Conservation (phyloP, 1,140 invertebrate species). For the Calephelis nemesis region DNA sequence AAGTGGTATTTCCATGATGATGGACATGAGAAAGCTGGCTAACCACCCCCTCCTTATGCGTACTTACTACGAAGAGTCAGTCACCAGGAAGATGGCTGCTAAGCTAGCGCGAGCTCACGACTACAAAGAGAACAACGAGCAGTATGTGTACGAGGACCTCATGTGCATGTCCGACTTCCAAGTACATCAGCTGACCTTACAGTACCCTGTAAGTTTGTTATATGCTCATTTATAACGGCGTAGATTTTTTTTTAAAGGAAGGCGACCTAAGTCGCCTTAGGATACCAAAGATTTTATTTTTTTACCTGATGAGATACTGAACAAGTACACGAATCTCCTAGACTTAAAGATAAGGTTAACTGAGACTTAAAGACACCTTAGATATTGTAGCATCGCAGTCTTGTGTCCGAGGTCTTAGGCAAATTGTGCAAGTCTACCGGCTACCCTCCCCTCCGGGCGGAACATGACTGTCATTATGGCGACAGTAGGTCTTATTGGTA, state of each 20-base stretch:
- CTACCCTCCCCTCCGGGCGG: no score
- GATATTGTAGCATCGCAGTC: no score
- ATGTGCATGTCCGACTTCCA: constrained; percentile 94
- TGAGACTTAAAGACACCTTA: no score
- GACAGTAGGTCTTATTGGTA: no score
- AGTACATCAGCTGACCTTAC: constrained; percentile 88
- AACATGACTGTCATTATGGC: no score
- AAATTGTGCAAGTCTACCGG: no score
- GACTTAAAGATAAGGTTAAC: no score
- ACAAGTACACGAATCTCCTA: no score
- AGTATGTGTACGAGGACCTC: constrained; percentile 94
- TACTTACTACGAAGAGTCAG: constrained; percentile 87
- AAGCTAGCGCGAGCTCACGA: constrained; percentile 84
- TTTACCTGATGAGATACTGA: background rate
- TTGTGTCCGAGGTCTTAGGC: no score
- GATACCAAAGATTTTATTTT: background rate
- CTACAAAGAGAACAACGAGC: constrained; percentile 89
- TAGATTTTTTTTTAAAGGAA: no score
- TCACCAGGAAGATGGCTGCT: constrained; percentile 86
- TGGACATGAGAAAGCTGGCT: constrained; percentile 92
- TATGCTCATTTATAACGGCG: background rate
- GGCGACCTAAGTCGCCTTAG: no score
- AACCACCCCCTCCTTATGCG: constrained; percentile 93
- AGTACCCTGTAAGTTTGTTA: constrained; percentile 79
- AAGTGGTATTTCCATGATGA: constrained; percentile 90